A percentile compares a stretch with the other conserved stretches of the same genome.
These are phyloP conservation scores for Illadopsis cleaveri DNA, from an alignment of 2,113 vertebrate genomes.

Conservation along the genomic window DNA sequence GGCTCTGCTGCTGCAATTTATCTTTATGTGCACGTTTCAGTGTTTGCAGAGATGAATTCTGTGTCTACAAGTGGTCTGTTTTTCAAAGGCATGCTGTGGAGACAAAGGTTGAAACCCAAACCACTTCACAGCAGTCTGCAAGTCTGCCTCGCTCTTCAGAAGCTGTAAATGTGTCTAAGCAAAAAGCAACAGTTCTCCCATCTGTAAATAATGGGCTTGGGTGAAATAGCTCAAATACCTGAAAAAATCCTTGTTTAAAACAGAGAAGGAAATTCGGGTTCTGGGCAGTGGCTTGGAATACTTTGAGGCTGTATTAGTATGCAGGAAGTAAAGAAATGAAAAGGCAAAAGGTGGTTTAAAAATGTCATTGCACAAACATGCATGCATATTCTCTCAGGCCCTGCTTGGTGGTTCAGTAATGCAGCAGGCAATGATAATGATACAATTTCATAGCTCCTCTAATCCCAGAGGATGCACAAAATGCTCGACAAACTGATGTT, in stretches of 20 bases:
- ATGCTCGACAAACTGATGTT: conserved; percentile 41
- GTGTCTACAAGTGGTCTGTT: neutral
- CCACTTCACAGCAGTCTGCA: conserved; percentile 22
- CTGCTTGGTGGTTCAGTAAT: conserved; percentile 35
- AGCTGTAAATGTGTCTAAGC: conserved; percentile 10
- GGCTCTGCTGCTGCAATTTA: neutral
- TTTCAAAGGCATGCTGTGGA: conserved; percentile 24
- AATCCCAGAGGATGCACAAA: conserved; percentile 56
- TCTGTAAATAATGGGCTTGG: neutral
- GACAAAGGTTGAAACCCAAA: conserved; percentile 51
- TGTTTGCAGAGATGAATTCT: neutral
- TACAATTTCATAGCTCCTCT: conserved; percentile 56
- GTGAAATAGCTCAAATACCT: conserved; percentile 2
- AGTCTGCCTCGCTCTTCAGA: conserved; percentile 14
- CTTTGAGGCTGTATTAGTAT: conserved; percentile 37
- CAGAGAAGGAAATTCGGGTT: neutral
- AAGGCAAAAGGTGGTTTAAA: conserved; percentile 24
- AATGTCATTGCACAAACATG: conserved; percentile 62
- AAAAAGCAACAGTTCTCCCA: conserved; percentile 4
- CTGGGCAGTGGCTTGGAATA: neutral
- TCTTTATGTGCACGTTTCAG: neutral
- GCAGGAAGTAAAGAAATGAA: conserved; percentile 26
- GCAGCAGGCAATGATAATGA: conserved; percentile 52
- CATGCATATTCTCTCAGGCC: conserved; percentile 28
- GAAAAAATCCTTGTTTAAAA: neutral